Evolutionary conservation across 1,140 invertebrate species (phyloP), one percentile per base, ranked within the genome.

Genomic region (Aporrectodea caliginosa): DNA sequence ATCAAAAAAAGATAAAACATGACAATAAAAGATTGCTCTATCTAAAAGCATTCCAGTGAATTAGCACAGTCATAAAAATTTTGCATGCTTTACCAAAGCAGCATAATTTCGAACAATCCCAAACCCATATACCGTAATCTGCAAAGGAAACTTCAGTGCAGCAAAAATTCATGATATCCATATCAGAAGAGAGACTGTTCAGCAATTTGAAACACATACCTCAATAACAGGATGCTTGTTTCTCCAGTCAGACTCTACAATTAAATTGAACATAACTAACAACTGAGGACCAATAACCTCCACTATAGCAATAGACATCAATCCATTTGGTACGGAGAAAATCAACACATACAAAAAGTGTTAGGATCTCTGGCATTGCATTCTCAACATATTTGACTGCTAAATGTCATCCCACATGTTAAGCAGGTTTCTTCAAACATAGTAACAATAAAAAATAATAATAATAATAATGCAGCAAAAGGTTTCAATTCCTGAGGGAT

Each of bases 201-300:
- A 58, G 22, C 43, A 58, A 22, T 58, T 58, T 22, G 6, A 58
- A 58, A 58, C 22, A 22, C 43, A 58, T 12, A 58, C 43, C 43
- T 58, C 43, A 58, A 58, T 58, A 58, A 58, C 43, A 58, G 43
- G 43, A 58, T 58, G 43, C 43, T 58, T 58, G 43, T 58, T 58
- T 58, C 22, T 58, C 43, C 43, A 58, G 22, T 58, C 43, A 58
- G 43, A 58, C 22, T 58, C 43, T 58, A 58, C 43, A 58, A 58
- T 58, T 12, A 58, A 22, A 58, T 12, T 58, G 22, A 58, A 58
- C 43, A 58, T 22, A 58, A 58, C 6, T 58, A n/a, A n/a, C n/a
- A n/a, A n/a, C n/a, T n/a, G n/a, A n/a, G n/a, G n/a, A n/a, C n/a
- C n/a, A n/a, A n/a, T n/a, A n/a, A n/a, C n/a, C n/a, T n/a, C n/a